A percentile compares a stretch with the other conserved stretches of the same genome.
Conservation (phyloP, 2,888 invertebrate species). For the Pemphredon lugubris region DNA sequence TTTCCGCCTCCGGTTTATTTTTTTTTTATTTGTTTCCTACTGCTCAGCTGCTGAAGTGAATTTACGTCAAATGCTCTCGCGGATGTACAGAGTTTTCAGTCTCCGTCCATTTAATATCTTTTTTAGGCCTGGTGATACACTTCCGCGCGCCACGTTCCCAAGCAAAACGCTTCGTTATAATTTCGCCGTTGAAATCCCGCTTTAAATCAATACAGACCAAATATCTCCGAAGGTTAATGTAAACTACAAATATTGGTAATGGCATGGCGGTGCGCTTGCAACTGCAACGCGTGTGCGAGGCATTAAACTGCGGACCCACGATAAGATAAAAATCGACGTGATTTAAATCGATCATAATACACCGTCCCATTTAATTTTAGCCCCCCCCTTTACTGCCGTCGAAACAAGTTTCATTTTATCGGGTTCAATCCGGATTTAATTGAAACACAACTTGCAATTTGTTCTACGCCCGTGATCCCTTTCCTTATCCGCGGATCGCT, state of each 20-base stretch:
- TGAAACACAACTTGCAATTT: conserved; percentile 16
- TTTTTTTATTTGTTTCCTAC: too few relatives aligned
- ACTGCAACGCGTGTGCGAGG: conserved; percentile 13
- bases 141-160: not conserved
- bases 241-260: conserved; percentile 55
- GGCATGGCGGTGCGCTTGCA: conserved; percentile 27
- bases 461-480: conserved; percentile 5
- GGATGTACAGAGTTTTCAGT: too few relatives aligned
- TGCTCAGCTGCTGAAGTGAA: too few relatives aligned
- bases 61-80: too few relatives aligned
- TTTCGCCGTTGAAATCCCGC: not conserved
- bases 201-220: conserved; percentile 22
- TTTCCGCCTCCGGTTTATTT: too few relatives aligned
- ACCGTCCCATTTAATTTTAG: conserved; percentile 3
- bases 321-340: conserved; percentile 57
- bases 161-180: not conserved
- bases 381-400: not conserved
- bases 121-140: not conserved
- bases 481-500: conserved; percentile 11
- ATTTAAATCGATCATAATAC: conserved; percentile 34
- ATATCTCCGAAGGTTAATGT: conserved; percentile 43
- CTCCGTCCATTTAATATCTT: not conserved
- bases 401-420: conserved; percentile 3
- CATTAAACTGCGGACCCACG: conserved; percentile 28
- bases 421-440: conserved; percentile 32